Evolutionary conservation across 1,140 invertebrate genomes (phyloP).

Genomic region (Aphidius gifuensis): DNA sequence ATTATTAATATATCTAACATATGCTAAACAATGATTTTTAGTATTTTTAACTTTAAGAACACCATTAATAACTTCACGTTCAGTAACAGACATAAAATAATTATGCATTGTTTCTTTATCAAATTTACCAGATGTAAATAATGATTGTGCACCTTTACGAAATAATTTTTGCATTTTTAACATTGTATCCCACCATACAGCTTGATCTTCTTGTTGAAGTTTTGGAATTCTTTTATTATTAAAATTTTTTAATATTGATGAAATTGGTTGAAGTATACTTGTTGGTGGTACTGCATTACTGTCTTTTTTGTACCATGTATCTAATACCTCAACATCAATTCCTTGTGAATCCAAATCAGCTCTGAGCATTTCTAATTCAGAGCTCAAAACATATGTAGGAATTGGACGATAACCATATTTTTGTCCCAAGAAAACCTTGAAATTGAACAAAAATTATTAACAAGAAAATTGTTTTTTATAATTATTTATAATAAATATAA

Average conservation of each 20-base stretch:
- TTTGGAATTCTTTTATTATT: slow-evolving; percentile 97
- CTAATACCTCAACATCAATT: slow-evolving; percentile 79
- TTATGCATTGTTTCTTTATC: slow-evolving; percentile 94
- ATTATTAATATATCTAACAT: slow-evolving; percentile 94
- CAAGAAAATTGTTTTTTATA: too few species aligned
- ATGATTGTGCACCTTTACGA: slow-evolving; percentile 82
- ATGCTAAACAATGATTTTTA: slow-evolving; percentile 94
- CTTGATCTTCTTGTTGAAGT: slow-evolving; percentile 92
- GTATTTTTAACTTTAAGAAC: slow-evolving; percentile 91
- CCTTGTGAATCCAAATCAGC: slow-evolving; percentile 76
- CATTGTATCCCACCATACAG: slow-evolving; percentile 96
- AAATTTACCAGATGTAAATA: slow-evolving; percentile 82
- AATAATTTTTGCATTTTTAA: slow-evolving; percentile 93
- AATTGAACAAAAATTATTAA: slow-evolving; percentile 15
- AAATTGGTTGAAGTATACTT: slow-evolving; percentile 93
- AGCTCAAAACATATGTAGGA: slow-evolving; percentile 90
- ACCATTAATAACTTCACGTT: slow-evolving; percentile 95
- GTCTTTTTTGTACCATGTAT: slow-evolving; percentile 96
- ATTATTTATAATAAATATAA: too few species aligned
- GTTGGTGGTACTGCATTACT: slow-evolving; percentile 91
- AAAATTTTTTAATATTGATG: slow-evolving; percentile 94
- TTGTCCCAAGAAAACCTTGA: slow-evolving; percentile 89
- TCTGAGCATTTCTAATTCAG: slow-evolving; percentile 85
- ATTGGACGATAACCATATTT: slow-evolving; percentile 98
- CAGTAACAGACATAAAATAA: slow-evolving; percentile 99